These are phyloP conservation scores for Hemithea aestivaria DNA, from an alignment of 2,888 invertebrate species.

Conservation along the genomic window DNA sequence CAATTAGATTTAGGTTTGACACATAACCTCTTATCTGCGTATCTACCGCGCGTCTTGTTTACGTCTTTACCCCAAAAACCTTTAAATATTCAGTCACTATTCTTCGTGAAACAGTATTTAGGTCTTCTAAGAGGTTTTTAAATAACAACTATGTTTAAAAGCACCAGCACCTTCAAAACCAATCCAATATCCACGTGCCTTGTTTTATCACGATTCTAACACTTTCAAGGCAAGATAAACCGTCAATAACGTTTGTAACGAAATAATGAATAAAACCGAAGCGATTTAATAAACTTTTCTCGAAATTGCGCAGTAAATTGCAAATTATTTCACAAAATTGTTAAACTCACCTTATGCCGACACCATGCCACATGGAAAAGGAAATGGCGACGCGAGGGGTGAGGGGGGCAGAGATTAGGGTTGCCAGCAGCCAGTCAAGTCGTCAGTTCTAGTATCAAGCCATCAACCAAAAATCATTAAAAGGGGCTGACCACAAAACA, in stretches of 20 bases:
- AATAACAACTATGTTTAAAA: slow-evolving; percentile 5
- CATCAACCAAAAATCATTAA: no score
- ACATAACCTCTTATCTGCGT: slow-evolving; percentile 42
- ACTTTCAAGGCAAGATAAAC: not conserved
- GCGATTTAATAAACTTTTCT: slow-evolving; percentile 7
- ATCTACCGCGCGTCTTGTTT: slow-evolving; percentile 4
- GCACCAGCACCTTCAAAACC: slow-evolving; percentile 8
- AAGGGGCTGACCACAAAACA: no score
- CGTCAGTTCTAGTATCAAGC: no score
- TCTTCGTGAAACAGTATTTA: not conserved
- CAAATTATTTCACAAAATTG: slow-evolving; percentile 41
- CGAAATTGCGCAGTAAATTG: slow-evolving; percentile 33
- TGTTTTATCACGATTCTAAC: slow-evolving; percentile 12
- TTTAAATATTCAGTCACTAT: not conserved
- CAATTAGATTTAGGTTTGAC: slow-evolving; percentile 30
- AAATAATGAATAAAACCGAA: slow-evolving; percentile 1
- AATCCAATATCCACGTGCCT: slow-evolving; percentile 25
- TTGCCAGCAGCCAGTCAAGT: slow-evolving; percentile 1
- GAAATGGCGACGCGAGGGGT: slow-evolving; percentile 40
- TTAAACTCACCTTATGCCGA: slow-evolving; percentile 71
- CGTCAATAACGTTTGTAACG: not conserved
- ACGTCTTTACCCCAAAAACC: no score
- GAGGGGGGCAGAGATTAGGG: no score
- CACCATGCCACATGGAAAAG: slow-evolving; percentile 77
- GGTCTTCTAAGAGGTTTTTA: slow-evolving; percentile 4